phyloP scores from a whole-genome alignment of 1,140 invertebrate genomes.

The Hirudo medicinalis region DNA sequence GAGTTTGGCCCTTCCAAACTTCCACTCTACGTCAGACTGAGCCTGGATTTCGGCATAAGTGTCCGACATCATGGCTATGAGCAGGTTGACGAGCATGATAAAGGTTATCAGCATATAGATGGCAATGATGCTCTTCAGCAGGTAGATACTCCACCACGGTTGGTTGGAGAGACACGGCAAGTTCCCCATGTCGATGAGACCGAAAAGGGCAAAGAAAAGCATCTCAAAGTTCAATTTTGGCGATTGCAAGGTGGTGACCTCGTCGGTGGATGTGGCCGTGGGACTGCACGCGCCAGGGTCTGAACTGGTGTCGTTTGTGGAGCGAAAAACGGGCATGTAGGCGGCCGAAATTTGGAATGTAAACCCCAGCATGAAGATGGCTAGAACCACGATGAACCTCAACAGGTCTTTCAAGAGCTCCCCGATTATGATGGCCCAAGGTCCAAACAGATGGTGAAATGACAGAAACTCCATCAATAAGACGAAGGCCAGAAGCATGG shows the following conservation, averaged over 20 bases:
- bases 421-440: constrained; percentile 67
- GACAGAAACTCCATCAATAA: constrained; percentile 80
- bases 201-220: constrained; percentile 94
- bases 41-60: constrained; percentile 95
- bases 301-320: constrained; percentile 30
- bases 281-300: constrained; percentile 23
- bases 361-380: constrained; percentile 95
- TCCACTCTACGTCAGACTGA: constrained; percentile 99
- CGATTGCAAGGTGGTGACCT: not conserved
- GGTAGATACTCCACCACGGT: constrained; percentile 44
- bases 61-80: constrained; percentile 99
- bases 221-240: constrained; percentile 62
- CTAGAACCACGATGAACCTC: constrained; percentile 84
- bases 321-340: constrained; percentile 66
- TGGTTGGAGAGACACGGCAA: constrained; percentile 45
- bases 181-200: constrained; percentile 70
- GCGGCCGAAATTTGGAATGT: constrained; percentile 90
- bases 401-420: constrained; percentile 60
- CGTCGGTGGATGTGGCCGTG: not conserved
- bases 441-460: constrained; percentile 96
- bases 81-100: constrained; percentile 90
- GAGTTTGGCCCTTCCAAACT: constrained; percentile 93
- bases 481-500: constrained; percentile 84
- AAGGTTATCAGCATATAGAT: constrained; percentile 94
- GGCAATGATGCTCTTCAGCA: constrained; percentile 64